phyloP scores from a whole-genome alignment of 2,113 vertebrate genomes.

The Rostratula benghalensis region DNA sequence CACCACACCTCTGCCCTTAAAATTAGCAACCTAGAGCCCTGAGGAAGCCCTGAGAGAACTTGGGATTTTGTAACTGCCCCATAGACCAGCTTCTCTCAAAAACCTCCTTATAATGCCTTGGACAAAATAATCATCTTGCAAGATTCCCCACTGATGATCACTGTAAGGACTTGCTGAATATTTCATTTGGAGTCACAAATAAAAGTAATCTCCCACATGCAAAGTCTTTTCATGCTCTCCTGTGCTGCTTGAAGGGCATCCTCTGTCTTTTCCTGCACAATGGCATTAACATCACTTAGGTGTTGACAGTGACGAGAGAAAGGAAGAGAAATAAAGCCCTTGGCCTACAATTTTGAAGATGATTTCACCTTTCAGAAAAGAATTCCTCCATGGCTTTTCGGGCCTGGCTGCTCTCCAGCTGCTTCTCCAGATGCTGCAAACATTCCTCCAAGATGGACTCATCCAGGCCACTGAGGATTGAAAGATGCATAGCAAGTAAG shows the following conservation, averaged over 20 bases:
- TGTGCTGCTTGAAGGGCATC: background rate
- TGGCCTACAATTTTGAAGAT: background rate
- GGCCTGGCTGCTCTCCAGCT: constrained; percentile 93
- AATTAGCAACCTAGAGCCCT: background rate
- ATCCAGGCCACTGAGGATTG: constrained; percentile 85
- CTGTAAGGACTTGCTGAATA: accelerated
- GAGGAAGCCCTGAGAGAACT: background rate
- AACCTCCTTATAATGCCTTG: background rate
- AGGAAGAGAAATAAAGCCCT: background rate
- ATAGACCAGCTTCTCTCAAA: background rate
- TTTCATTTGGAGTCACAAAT: background rate
- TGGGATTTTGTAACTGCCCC: background rate
- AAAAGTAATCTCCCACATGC: background rate
- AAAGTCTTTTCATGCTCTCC: background rate
- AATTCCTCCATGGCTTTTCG: constrained; percentile 99
- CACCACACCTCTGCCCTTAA: background rate
- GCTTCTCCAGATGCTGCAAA: constrained; percentile 94
- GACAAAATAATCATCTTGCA: background rate
- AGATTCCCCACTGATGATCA: background rate
- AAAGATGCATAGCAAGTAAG: background rate
- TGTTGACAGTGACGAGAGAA: background rate
- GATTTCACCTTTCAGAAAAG: constrained; percentile 90
- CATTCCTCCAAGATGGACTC: constrained; percentile 96
- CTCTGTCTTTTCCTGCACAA: background rate
- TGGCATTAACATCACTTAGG: background rate